phyloP scores from a whole-genome alignment of 2,113 vertebrate genomes.

The Willisornis vidua region DNA sequence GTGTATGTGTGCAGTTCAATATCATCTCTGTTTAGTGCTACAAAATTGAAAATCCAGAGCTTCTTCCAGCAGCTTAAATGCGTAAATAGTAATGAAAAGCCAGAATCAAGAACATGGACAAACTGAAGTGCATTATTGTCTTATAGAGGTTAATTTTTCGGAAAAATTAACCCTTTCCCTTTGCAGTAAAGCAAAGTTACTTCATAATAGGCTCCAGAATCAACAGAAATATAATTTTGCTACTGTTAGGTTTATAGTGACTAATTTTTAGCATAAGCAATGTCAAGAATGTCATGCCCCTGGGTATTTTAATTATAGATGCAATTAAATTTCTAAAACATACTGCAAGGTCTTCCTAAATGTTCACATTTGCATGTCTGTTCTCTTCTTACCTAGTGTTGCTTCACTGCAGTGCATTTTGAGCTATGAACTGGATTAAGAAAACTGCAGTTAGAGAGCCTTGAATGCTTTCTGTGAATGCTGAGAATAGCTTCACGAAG shows the following conservation, averaged over 20 bases:
- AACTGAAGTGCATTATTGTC: not conserved
- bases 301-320: not conserved
- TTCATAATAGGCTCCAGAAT: not conserved
- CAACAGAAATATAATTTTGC: not conserved
- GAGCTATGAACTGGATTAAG: slow-evolving; percentile 30
- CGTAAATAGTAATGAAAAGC: not conserved
- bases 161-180: not conserved
- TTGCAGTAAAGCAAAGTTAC: not conserved
- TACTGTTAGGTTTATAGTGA: not conserved
- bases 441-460: not conserved
- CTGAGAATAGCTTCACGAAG: not conserved
- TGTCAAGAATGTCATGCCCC: not conserved
- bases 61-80: not conserved
- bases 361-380: not conserved
- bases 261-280: not conserved
- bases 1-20: not conserved
- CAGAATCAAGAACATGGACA: not conserved
- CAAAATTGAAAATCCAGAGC: not conserved
- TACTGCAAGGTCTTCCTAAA: not conserved
- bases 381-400: not conserved
- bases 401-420: not conserved
- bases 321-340: not conserved
- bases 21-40: not conserved
- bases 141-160: not conserved
- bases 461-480: not conserved